Evolutionary conservation across 2,113 vertebrate species (phyloP), one percentile per base, ranked within the genome.

Genomic region (Apodemus speciosus): DNA sequence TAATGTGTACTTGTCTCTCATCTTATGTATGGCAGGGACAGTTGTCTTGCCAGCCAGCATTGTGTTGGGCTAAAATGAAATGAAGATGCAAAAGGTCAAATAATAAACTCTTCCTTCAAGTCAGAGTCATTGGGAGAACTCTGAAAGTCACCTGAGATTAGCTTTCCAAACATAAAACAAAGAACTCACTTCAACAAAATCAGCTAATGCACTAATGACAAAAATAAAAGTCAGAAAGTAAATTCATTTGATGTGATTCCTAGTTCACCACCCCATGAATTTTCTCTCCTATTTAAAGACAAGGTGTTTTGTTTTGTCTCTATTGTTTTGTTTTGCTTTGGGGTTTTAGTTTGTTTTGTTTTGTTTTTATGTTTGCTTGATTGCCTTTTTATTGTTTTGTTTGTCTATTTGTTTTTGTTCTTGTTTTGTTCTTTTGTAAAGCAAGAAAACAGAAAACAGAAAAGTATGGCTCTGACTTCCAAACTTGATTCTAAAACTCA

Each of bases 271-370:
- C 11, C 25, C 30, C n/a, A 13, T 64, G 23, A 89, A 14, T 85
- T 84, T 91, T 84, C 15, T 89, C 60, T 92, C 10, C 21, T 38
- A 68, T 71, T 89, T 83, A 80, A 81, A 88, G 13, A 49, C 66
- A 85, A 27, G 9, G 1, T 40, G 38, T 72, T 43, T 25, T 72
- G 18, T 38, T 21, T 38, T 32, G 68, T n/a, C 18, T 69, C 40
- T 10, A 27, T 71, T 71, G 68, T 71, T 71, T 71, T 71, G 35
- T 71, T 71, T 71, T 38, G 6, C 15, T 68, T 68, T n/a, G 32
- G 62, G 27, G 13, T 68, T 14, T 35, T 68, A 9, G 21, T 72
- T 40, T 72, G 38, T 38, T 71, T 71, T n/a, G 35, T n/a, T n/a
- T 40, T 72, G 20, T 38, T 60, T 60, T 60, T 58, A 46, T 64